phyloP scores from a whole-genome alignment of 1,140 invertebrate genomes.

The Piezodorus guildinii region DNA sequence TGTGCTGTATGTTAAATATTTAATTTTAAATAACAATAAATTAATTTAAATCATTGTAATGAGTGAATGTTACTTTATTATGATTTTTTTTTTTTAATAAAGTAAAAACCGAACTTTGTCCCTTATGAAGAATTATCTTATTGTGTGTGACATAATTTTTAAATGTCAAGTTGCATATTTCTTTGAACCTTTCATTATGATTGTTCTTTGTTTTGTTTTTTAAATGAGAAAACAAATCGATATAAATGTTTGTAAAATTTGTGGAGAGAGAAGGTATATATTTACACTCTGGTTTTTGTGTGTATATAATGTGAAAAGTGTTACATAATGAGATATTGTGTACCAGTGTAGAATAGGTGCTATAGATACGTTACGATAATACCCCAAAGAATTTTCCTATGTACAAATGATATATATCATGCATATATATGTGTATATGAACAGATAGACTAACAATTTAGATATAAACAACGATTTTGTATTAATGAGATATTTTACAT shows the following conservation, averaged over 20 bases:
- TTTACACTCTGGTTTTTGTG: not conserved
- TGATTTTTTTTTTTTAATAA: not conserved
- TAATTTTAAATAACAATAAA: not conserved
- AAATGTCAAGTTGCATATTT: not conserved
- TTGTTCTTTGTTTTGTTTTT: not conserved
- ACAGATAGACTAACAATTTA: conserved; percentile 14
- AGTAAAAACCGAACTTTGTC: not conserved
- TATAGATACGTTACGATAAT: conserved; percentile 1
- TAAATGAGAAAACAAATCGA: not conserved
- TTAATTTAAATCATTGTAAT: not conserved
- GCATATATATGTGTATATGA: conserved; percentile 9
- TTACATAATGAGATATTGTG: not conserved
- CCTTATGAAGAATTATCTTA: not conserved
- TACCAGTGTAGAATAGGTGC: conserved; percentile 15
- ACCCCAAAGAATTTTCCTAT: conserved; percentile 14
- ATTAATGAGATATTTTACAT: conserved; percentile 21
- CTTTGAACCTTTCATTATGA: not conserved
- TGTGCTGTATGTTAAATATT: not conserved
- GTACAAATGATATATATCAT: conserved; percentile 16
- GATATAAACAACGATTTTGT: conserved; percentile 17
- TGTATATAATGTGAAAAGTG: conserved; percentile 5
- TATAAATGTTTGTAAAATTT: not conserved
- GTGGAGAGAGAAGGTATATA: not conserved
- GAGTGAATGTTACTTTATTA: not conserved
- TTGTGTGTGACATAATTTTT: no score